phyloP scores from a whole-genome alignment of 2,797 vertebrate genomes.

The Dicrostonyx torquatus region DNA sequence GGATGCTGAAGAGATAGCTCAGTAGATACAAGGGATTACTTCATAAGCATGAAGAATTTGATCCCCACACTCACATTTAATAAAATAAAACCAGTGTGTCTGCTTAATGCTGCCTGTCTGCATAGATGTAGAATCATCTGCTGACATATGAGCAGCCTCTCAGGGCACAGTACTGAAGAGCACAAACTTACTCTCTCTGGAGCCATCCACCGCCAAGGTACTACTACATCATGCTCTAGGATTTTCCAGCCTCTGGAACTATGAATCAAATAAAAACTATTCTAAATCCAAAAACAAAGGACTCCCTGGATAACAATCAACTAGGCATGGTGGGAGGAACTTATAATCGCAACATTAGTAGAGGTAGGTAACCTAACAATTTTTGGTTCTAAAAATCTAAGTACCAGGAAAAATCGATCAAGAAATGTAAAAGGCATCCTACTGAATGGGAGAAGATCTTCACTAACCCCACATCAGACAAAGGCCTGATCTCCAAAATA shows the following conservation, averaged over 20 bases:
- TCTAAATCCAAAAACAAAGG: neutral
- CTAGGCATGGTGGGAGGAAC: neutral
- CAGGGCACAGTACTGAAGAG: neutral
- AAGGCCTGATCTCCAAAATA: too few species aligned
- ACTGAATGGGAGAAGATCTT: too few species aligned
- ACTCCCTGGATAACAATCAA: neutral
- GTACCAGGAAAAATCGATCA: neutral
- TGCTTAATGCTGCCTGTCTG: neutral
- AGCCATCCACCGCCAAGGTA: neutral
- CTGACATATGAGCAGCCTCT: neutral
- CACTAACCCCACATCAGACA: too few species aligned
- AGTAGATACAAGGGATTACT: neutral
- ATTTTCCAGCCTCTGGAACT: neutral
- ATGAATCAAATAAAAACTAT: neutral
- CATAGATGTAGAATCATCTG: neutral
- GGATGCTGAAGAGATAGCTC: neutral
- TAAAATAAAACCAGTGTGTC: neutral
- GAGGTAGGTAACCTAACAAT: neutral
- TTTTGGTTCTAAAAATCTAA: neutral
- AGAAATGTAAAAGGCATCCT: too few species aligned
- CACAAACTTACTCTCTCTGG: neutral
- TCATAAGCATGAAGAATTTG: neutral
- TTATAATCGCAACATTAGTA: neutral
- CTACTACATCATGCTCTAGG: neutral
- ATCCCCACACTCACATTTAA: neutral